Evolutionary conservation across 2,797 vertebrate species (phyloP).

Genomic region (Nothura maculosa): DNA sequence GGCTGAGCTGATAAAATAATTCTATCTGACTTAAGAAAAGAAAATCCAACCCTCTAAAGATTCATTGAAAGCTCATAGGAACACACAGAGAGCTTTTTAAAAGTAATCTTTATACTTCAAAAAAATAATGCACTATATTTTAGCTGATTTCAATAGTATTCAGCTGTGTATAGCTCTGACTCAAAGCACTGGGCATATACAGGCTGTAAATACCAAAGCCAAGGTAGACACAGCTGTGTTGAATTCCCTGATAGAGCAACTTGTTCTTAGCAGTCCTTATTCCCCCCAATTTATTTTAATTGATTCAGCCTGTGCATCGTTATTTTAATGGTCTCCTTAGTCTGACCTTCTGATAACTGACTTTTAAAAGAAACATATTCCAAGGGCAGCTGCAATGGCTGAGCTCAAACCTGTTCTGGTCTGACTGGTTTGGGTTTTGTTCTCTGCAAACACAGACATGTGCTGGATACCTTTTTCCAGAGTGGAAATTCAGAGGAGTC

Average conservation of each 20-base stretch:
- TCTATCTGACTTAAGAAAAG: background rate
- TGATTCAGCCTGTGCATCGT: slow-evolving; percentile 58
- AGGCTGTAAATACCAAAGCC: background rate
- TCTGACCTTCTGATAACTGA: slow-evolving; percentile 46
- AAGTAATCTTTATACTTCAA: background rate
- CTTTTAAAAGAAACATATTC: slow-evolving; percentile 71
- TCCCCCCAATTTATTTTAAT: slow-evolving; percentile 73
- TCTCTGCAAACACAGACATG: slow-evolving; percentile 11
- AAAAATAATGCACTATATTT: background rate
- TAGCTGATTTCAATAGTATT: background rate
- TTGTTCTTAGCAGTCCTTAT: slow-evolving; percentile 44
- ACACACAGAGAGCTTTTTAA: background rate
- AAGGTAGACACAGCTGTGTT: background rate
- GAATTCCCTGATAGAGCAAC: slow-evolving; percentile 49
- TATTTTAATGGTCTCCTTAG: slow-evolving; percentile 75
- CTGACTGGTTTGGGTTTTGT: slow-evolving; percentile 31
- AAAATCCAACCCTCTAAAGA: background rate
- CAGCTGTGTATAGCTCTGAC: background rate
- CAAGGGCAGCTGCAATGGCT: slow-evolving; percentile 49
- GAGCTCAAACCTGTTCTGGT: slow-evolving; percentile 38
- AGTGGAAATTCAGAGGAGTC: background rate
- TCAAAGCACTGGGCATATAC: background rate
- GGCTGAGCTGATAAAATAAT: background rate
- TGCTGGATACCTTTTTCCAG: slow-evolving; percentile 29
- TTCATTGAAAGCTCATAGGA: background rate